phyloP scores from a whole-genome alignment of 2,888 invertebrate genomes.

The Brachypterus glaber region DNA sequence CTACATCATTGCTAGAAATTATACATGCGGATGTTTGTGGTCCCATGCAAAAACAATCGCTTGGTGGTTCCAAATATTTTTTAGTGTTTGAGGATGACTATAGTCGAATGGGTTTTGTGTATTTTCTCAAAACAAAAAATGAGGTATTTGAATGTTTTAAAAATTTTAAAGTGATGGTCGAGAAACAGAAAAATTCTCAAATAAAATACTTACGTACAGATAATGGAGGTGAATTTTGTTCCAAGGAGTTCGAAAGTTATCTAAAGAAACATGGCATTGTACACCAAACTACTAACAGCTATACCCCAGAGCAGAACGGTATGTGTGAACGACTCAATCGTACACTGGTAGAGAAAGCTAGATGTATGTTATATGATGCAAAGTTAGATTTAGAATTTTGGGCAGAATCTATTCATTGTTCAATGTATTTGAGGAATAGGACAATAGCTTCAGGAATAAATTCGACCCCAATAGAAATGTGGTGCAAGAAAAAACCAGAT shows the following conservation, averaged over 20 bases:
- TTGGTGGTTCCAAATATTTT: conserved; percentile 23
- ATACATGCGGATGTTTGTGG: conserved; percentile 21
- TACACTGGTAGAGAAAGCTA: conserved; percentile 23
- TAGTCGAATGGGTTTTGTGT: conserved; percentile 22
- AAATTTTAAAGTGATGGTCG: conserved; percentile 25
- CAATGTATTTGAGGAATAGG: conserved; percentile 18
- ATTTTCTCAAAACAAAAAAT: conserved; percentile 23
- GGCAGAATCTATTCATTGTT: conserved; percentile 19
- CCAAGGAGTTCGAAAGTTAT: conserved; percentile 18
- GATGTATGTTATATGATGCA: conserved; percentile 18
- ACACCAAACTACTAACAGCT: conserved; percentile 21
- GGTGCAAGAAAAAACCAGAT: conserved; percentile 26
- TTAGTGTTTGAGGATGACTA: conserved; percentile 29
- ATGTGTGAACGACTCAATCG: conserved; percentile 21
- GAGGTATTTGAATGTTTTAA: conserved; percentile 24
- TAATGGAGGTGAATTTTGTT: conserved; percentile 15
- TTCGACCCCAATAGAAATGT: conserved; percentile 14
- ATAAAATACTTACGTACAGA: conserved; percentile 26
- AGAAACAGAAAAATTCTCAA: conserved; percentile 23
- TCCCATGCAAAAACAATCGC: conserved; percentile 21
- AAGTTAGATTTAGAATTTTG: conserved; percentile 15
- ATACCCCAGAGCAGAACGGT: conserved; percentile 27
- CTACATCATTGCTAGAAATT: conserved; percentile 9
- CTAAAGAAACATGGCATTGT: conserved; percentile 24
- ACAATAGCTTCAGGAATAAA: neutral